Conservation (phyloP, 2,888 invertebrate genomes). For the Synanthedon andrenaeformis region DNA sequence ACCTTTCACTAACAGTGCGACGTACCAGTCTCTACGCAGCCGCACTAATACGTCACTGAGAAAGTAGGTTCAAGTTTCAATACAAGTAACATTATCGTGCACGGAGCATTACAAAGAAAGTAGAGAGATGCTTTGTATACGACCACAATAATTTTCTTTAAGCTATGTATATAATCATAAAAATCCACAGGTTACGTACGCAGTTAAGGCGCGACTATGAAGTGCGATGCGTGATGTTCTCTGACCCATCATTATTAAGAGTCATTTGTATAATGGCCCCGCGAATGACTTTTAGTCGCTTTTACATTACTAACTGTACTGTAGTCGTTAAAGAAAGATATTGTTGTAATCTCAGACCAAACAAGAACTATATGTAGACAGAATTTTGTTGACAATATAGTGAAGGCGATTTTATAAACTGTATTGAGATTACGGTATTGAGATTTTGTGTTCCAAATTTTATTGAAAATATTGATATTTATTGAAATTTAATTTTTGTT, state of each 20-base stretch:
- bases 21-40: neutral
- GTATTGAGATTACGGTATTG: no score
- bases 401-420: no score
- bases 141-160: neutral
- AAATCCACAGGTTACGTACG: conserved; percentile 26
- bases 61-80: neutral
- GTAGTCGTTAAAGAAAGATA: conserved; percentile 4
- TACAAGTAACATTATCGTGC: neutral
- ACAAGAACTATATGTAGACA: no score
- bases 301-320: conserved; percentile 15
- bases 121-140: neutral
- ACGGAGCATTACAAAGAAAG: neutral
- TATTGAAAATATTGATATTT: no score
- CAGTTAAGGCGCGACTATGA: conserved; percentile 29
- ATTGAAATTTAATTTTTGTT: no score
- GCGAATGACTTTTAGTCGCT: conserved; percentile 26
- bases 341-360: conserved; percentile 1
- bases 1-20: neutral
- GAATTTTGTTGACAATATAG: no score
- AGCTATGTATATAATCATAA: conserved; percentile 12
- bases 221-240: conserved; percentile 25
- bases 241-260: conserved; percentile 32
- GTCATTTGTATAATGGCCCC: conserved; percentile 43
- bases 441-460: no score
- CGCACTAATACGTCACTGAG: neutral